phyloP scores from a whole-genome alignment of 2,797 vertebrate genomes.

The Melanotaenia parkinsoni region DNA sequence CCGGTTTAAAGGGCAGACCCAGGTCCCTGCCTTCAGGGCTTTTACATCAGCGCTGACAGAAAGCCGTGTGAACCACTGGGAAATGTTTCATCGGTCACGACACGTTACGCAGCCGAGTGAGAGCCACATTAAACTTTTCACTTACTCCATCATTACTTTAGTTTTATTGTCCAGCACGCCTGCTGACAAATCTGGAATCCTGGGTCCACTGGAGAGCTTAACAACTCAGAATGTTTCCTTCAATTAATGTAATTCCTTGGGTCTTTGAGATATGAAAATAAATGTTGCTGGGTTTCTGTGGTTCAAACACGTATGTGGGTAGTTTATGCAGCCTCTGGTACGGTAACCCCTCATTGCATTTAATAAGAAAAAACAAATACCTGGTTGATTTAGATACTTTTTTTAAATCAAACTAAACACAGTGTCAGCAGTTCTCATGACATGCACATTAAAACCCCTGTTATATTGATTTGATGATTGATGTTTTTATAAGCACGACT shows the following conservation, averaged over 20 bases:
- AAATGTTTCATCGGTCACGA: conserved; percentile 85
- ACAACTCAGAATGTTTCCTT: conserved; percentile 80
- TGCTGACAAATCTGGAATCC: conserved; percentile 77
- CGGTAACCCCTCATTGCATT: conserved; percentile 47
- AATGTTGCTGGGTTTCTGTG: conserved; percentile 48
- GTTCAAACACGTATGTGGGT: conserved; percentile 37
- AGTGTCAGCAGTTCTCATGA: conserved; percentile 42
- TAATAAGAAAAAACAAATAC: conserved; percentile 65
- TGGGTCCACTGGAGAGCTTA: conserved; percentile 72
- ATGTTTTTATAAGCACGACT: conserved; percentile 40
- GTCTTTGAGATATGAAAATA: conserved; percentile 76
- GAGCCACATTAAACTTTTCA: conserved; percentile 84
- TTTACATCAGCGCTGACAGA: conserved; percentile 83
- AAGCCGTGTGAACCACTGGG: conserved; percentile 81
- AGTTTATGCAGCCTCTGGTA: conserved; percentile 58
- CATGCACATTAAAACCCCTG: conserved; percentile 17
- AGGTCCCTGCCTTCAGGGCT: conserved; percentile 80
- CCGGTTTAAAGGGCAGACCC: conserved; percentile 81
- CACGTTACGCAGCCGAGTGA: conserved; percentile 80
- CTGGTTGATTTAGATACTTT: conserved; percentile 46
- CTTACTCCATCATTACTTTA: conserved; percentile 79
- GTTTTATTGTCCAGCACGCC: conserved; percentile 77
- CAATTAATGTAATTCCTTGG: conserved; percentile 77
- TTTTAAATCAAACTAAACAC: conserved; percentile 48
- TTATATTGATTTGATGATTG: conserved; percentile 34